Percentiles rank a stretch among this genome's conserved stretches.
phyloP scores from a whole-genome alignment of 2,888 invertebrate genomes.

The Ophraella communa region DNA sequence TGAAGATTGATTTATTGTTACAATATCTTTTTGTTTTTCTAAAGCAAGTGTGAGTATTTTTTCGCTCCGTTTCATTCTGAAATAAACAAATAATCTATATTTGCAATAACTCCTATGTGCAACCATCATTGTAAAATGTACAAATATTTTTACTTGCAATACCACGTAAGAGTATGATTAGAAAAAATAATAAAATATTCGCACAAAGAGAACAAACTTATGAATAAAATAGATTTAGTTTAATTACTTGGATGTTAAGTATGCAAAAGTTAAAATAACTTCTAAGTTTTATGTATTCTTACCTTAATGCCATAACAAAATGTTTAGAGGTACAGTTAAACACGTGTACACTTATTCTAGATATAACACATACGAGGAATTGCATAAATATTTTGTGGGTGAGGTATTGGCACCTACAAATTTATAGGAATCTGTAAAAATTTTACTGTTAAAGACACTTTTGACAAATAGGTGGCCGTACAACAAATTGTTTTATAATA shows the following conservation, averaged over 20 bases:
- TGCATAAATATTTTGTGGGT: not conserved
- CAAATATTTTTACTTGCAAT: not conserved
- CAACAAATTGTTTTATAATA: not conserved
- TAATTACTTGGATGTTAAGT: not conserved
- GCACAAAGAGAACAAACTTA: not conserved
- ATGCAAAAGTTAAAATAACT: not conserved
- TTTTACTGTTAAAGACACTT: not conserved
- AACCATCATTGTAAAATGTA: not conserved
- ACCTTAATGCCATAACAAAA: not conserved
- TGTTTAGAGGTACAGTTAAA: not conserved
- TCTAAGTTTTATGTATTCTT: not conserved
- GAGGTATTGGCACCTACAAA: not conserved
- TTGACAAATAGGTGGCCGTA: not conserved
- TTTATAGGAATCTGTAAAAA: not conserved
- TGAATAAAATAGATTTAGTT: not conserved
- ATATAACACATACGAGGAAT: not conserved
- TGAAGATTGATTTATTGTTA: not conserved
- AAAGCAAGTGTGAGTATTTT: not conserved
- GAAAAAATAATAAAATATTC: not conserved
- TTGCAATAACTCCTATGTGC: not conserved
- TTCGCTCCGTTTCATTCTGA: not conserved
- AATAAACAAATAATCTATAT: not conserved
- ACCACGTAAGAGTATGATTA: not conserved
- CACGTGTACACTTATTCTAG: not conserved
- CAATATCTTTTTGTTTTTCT: not conserved